These are phyloP conservation scores for Epiblema foenella DNA, from an alignment of 2,888 invertebrate species.

Conservation along the genomic window DNA sequence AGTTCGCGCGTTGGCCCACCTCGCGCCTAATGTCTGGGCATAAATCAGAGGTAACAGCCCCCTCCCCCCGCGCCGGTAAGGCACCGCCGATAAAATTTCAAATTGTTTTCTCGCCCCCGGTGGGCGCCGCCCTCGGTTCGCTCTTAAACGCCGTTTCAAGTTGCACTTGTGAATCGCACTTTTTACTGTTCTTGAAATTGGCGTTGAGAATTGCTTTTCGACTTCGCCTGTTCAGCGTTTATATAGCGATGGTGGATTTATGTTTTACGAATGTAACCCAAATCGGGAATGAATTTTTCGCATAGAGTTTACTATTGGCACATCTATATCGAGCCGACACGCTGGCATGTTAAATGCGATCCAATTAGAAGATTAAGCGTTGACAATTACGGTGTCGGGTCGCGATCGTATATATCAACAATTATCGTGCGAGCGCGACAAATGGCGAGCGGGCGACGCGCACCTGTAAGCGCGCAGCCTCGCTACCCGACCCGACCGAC, in stretches of 20 bases:
- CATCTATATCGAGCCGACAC: constrained; percentile 66
- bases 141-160: constrained; percentile 84
- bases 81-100: constrained; percentile 80
- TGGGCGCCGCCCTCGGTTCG: constrained; percentile 82
- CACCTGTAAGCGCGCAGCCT: constrained; percentile 64
- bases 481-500: constrained; percentile 43
- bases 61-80: constrained; percentile 63
- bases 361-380: constrained; percentile 85
- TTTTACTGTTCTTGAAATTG: constrained; percentile 83
- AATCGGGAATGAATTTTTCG: constrained; percentile 62
- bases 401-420: constrained; percentile 85
- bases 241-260: constrained; percentile 57
- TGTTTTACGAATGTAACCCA: constrained; percentile 59
- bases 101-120: constrained; percentile 84
- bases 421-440: constrained; percentile 83
- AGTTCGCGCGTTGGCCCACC: constrained; percentile 71
- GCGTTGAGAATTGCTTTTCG: constrained; percentile 80
- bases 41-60: constrained; percentile 79
- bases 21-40: constrained; percentile 75
- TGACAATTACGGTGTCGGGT: constrained; percentile 83
- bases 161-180: constrained; percentile 85
- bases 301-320: constrained; percentile 62
- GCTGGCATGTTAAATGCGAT: constrained; percentile 84
- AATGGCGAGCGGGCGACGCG: constrained; percentile 71
- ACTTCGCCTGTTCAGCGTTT: constrained; percentile 65